phyloP scores from a whole-genome alignment of 2,797 vertebrate genomes.

The Distichodus sexfasciatus region DNA sequence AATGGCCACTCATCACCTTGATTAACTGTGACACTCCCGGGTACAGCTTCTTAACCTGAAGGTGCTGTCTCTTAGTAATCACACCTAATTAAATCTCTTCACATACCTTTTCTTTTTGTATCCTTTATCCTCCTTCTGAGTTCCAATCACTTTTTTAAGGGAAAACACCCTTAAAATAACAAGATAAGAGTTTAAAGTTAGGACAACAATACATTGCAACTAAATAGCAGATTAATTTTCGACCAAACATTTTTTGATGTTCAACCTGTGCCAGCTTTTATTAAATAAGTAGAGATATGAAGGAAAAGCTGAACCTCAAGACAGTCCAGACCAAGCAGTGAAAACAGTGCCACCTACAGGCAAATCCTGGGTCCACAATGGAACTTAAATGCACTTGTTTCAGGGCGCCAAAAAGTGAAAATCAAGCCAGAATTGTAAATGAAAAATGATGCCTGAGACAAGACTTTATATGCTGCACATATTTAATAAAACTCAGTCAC shows the following conservation, averaged over 20 bases:
- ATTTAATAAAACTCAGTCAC: constrained; percentile 69
- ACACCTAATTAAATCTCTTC: not conserved
- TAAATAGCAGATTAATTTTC: no score
- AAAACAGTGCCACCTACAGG: not conserved
- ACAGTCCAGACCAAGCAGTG: not conserved
- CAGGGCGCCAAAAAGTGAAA: not conserved
- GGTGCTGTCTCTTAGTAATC: not conserved
- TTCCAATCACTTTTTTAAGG: no score
- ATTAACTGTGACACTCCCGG: not conserved
- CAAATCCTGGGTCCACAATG: not conserved
- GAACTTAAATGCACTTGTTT: not conserved
- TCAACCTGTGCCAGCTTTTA: no score
- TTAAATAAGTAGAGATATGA: no score
- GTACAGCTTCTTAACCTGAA: not conserved
- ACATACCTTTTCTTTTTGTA: not conserved
- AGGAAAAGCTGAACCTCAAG: not conserved
- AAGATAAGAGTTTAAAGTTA: no score
- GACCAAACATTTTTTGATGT: no score
- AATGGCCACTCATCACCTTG: not conserved
- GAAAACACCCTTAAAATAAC: no score
- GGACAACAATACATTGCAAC: no score
- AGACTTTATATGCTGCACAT: constrained; percentile 43
- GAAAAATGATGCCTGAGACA: not conserved
- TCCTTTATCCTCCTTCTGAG: not conserved
- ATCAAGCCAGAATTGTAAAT: not conserved